A percentile compares a stretch with the other conserved stretches of the same genome.
Conservation (phyloP, 2,888 invertebrate genomes). For the Adela reaumurella region DNA sequence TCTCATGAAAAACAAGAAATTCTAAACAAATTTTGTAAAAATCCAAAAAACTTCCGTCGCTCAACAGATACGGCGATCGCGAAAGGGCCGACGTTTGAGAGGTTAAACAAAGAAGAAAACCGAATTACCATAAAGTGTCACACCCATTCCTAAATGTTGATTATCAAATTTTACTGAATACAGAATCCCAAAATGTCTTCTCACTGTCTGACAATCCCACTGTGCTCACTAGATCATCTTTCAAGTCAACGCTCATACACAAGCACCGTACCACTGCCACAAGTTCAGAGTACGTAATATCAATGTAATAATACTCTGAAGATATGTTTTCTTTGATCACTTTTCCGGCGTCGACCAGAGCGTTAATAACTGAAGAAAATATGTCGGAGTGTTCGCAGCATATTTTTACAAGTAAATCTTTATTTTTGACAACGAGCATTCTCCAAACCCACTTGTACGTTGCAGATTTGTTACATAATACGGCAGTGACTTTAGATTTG, state of each 20-base stretch:
- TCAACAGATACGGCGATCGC: no score
- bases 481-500: slow-evolving; percentile 18
- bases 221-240: slow-evolving; percentile 34
- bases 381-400: slow-evolving; percentile 28
- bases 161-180: neutral
- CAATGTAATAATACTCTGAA: slow-evolving; percentile 36
- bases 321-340: slow-evolving; percentile 32
- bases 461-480: slow-evolving; percentile 21
- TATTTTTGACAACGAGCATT: slow-evolving; percentile 22
- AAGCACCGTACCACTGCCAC: slow-evolving; percentile 35
- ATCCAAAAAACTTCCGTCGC: no score
- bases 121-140: no score
- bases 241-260: slow-evolving; percentile 29
- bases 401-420: slow-evolving; percentile 22
- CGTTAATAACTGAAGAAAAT: slow-evolving; percentile 27
- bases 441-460: slow-evolving; percentile 31
- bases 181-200: neutral
- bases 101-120: no score
- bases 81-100: no score
- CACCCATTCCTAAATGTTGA: no score
- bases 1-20: no score
- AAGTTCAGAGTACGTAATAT: slow-evolving; percentile 50
- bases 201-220: slow-evolving; percentile 15
- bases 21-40: no score
- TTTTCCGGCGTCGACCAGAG: slow-evolving; percentile 36